Conservation (phyloP, 2,888 invertebrate genomes). For the Parthenolecanium corni region DNA sequence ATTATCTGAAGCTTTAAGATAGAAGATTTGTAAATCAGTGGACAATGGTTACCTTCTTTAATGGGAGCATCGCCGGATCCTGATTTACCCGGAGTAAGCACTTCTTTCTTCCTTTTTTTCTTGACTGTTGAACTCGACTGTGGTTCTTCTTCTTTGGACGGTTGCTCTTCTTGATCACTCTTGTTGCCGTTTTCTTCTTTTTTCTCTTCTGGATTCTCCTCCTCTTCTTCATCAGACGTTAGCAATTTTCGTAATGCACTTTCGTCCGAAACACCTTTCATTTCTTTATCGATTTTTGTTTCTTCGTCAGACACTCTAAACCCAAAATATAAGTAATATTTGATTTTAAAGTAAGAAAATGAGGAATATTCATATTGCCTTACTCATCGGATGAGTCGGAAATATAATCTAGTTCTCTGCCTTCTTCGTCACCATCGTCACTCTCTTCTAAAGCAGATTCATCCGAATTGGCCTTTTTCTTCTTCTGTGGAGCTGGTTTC, state of each 20-base stretch:
- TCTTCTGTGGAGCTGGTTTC: constrained; percentile 43
- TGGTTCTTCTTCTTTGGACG: constrained; percentile 43
- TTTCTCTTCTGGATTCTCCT: constrained; percentile 67
- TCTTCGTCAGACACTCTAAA: constrained; percentile 58
- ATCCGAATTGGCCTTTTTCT: constrained; percentile 70
- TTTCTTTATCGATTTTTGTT: constrained; percentile 64
- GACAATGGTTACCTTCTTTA: constrained; percentile 27
- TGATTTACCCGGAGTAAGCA: constrained; percentile 34
- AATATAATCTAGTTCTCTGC: constrained; percentile 87
- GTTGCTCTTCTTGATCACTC: constrained; percentile 35
- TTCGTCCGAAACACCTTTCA: constrained; percentile 83
- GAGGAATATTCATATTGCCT: neutral
- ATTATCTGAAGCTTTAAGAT: no score
- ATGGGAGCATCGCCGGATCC: neutral
- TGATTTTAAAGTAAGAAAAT: neutral
- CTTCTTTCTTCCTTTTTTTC: constrained; percentile 49
- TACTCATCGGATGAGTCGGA: constrained; percentile 70
- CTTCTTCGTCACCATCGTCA: constrained; percentile 94
- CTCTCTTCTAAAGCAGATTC: constrained; percentile 91
- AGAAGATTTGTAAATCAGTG: no score
- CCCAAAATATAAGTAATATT: constrained; percentile 22
- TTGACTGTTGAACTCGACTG: constrained; percentile 40
- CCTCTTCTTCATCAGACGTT: constrained; percentile 77
- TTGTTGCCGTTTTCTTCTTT: constrained; percentile 35
- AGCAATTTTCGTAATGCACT: constrained; percentile 74